Evolutionary conservation across 1,140 invertebrate species (phyloP), one percentile per base, ranked within the genome.

Genomic region (Drosophila chauvacae): DNA sequence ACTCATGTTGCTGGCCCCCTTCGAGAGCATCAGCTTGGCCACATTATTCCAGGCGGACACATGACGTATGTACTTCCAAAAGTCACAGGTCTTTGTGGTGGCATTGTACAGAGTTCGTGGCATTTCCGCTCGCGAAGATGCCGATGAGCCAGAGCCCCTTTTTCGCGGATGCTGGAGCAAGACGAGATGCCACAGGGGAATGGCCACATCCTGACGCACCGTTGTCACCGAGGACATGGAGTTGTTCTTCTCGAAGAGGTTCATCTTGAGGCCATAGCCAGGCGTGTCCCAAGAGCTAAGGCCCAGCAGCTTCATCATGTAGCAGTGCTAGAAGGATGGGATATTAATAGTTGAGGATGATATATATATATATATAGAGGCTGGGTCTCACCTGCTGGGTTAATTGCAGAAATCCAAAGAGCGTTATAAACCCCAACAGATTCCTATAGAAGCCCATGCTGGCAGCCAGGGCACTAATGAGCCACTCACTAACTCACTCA

Each of bases 31-130:
- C 26, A 80, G 13, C 23, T 87, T 73, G 16, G 83, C 85, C 1
- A 81, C 73, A 63, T 80, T 91, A 7, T 82, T 81, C 77, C 91
- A 91, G 26, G 87, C 77, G 4, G 70, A 74, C 9, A 90, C 81
- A 20, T 78, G 90, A 10, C 76, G 77, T 3, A 91, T 73, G 26
- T 87, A 85, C 33, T 82, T 81, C 81, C 80, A 88, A 45, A 91
- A 91, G 6, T 91, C 90, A 20, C 90, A 91, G 0, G 81, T 82
- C 48, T 88, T 90, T 3, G 76, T 66, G 0, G 86, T 79, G 9
- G 74, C 47, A 62, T 91, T 91, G 50, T 90, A 91, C 13, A 91
- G 65, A 4, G 51, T 79, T 1, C 87, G 84, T 13, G 80, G 72
- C 14, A 53, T 20, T 0, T 90, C 90, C 1, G 39, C 18, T 0